Base-by-base conservation (phyloP, 92 coral and sea anemone species). In the Zoanthus sansibaricus region DNA sequence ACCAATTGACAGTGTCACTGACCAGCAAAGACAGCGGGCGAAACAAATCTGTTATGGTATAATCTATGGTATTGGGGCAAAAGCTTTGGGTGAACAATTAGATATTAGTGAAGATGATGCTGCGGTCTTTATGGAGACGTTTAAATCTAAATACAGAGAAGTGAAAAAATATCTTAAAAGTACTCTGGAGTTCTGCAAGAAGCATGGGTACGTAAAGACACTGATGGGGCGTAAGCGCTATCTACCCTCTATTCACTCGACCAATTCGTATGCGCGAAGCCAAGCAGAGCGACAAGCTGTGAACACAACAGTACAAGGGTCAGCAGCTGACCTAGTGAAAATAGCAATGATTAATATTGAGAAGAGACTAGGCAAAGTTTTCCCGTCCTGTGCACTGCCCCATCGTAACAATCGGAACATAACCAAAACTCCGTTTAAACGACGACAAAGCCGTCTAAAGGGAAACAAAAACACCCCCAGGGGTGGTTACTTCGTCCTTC, bases 271-370 rank as follows among this genome's bases (percentile, higher is more conserved):
- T 79, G 98, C 99, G 82, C 94, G 94, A 44, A 86, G 95, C 75
- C 99, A 97, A 66, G 99, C 99, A 15, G 96, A 96, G 70, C 88
- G 99, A 15, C 99, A 97, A 72, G 99, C 99, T 3, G 99, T 97
- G 69, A 97, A 97, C 86, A 97, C 99, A 52, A 97, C 98, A 9
- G 95, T 97, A 14, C 99, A 97, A 91, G 99, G 99, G 82, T 97
- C 99, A 79, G 99, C 99, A 84, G 98, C 99, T 58, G 99, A 97
- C 83, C 82, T 97, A 55, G 99, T 97, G 5, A 97, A 97, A 49
- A 88, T 88, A 72, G 99, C 99, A 75, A 97, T 97, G 99, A 84
- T 92, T 13, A 97, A 94, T 87, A 93, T 97, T 82, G 99, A 97
- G 88, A 89, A 80, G 52, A 90, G 88, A 83, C 83, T 97, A 46